Conservation (phyloP, 2,888 invertebrate genomes). For the Caenorhabditis sulstoni region DNA sequence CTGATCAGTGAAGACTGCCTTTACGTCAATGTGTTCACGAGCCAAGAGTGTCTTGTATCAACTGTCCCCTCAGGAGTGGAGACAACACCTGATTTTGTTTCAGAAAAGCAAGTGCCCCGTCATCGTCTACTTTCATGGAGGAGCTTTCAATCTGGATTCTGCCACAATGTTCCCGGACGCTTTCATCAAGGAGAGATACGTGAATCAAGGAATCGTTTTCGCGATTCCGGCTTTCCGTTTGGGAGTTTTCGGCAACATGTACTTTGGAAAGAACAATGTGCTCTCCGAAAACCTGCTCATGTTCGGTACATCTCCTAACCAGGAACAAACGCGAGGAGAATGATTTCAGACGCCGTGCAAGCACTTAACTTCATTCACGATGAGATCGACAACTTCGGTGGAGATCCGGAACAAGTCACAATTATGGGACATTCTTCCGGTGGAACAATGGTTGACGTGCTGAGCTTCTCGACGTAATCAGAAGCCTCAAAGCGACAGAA, state of each 20-base stretch:
- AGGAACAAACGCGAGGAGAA: not conserved
- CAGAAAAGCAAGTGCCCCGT: constrained; percentile 63
- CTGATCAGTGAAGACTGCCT: constrained; percentile 45
- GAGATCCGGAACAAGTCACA: constrained; percentile 39
- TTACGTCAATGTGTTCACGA: constrained; percentile 49
- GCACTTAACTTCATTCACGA: constrained; percentile 36
- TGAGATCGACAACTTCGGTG: constrained; percentile 51
- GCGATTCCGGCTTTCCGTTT: constrained; percentile 70
- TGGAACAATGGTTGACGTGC: constrained; percentile 6
- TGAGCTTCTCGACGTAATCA: constrained; percentile 33
- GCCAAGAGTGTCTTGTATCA: constrained; percentile 43
- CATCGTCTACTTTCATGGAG: constrained; percentile 71
- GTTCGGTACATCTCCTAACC: no score
- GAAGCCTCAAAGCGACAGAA: not conserved
- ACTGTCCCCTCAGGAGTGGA: not conserved
- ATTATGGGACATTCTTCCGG: constrained; percentile 56
- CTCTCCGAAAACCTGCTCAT: constrained; percentile 67
- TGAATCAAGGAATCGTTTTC: constrained; percentile 64
- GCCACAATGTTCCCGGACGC: constrained; percentile 69
- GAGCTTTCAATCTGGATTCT: constrained; percentile 64
- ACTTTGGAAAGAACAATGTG: constrained; percentile 61
- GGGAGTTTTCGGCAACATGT: constrained; percentile 70
- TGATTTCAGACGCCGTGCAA: constrained; percentile 26
- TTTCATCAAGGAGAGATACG: constrained; percentile 66
- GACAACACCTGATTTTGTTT: not conserved